Evolutionary conservation across 2,888 invertebrate genomes (phyloP), one percentile per base, ranked within the genome.

Genomic region (Colostygia pectinataria): DNA sequence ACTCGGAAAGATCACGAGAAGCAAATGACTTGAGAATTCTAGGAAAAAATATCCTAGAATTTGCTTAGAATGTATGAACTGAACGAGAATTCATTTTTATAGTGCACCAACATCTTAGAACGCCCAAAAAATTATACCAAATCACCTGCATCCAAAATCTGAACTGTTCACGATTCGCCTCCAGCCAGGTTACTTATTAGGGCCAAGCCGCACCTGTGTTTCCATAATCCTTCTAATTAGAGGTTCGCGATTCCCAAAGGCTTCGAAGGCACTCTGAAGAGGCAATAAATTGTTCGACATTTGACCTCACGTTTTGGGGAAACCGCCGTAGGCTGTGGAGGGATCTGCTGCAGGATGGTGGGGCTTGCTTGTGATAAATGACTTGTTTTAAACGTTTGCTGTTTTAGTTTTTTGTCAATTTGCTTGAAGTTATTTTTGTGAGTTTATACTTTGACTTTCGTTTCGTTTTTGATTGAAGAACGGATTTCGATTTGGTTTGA

Each of bases 211-310:
- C 90, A 90, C 90, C 90, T 90, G 90, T 90, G 82, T 88, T 87
- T 84, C 82, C 87, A 87, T 88, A 88, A 87, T 86, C 87, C 83
- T 74, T 79, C 80, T 90, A 90, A 90, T 90, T 90, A 90, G 83
- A 83, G 90, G 90, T 89, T 88, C 78, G 90, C 88, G 81, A 81
- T 85, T 82, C 84, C 86, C 87, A 86, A 89, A 87, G 83, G 79
- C 81, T 20, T 20, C 20, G 4, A 32, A 82, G 80, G 72, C 67
- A 74, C 78, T 81, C 76, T 81, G 87, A 78, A 70, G 87, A 79
- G 87, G 87, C 87, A 80, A 90, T 90, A 90, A 90, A 90, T 90
- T 86, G 78, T 82, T 90, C 90, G 90, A 90, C 90, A 83, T 90
- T 89, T 90, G 90, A 90, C 90, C 90, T 75, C 72, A 68, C 38